Base-by-base conservation (phyloP, 2,113 vertebrate genomes). In the Halichoeres trimaculatus region DNA sequence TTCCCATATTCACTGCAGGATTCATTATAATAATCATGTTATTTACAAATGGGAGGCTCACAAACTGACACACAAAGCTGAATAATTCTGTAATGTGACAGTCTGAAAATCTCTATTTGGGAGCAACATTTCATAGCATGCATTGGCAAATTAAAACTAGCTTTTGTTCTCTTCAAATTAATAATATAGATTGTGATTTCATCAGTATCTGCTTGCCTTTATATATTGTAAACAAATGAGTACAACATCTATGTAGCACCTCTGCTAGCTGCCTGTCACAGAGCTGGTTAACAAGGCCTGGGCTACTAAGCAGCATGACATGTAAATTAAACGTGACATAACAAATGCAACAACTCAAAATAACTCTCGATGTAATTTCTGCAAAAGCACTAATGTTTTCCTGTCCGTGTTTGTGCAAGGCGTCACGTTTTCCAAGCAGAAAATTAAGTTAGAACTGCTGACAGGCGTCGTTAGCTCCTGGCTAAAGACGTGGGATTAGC, bases 401-500 rank as follows among this genome's bases (percentile, higher is more conserved):
- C 43, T 5, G 8, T n/a, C 0, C 11, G 0, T 14, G 1, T 50
- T 58, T 0, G 23, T 19, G 1, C n/a, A 3, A 8, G 17, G 12
- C 23, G 3, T 2, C n/a, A 2, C 1, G 19, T 26, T 17, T 20
- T 0, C 13, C 2, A 19, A 0, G 40, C 50, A 19, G 24, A 20
- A 40, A 64, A 52, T 56, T 0, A 50, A 58, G 47, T 70, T 70
- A 50, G n/a, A 52, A 66, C 4, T 23, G 10, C 20, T 54, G 12
- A 13, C 45, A 35, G 7, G 66, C 75, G 54, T 11, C 43, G 75
- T 79, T 90, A 88, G 88, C 88, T 78, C 58, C 2, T 4, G 17
- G 83, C 86, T 84, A 85, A 68, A 78, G 83, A 80, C 77, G 47
- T 71, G 78, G 85, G 88, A 92, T 92, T 90, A 91, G 84, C 87